Evolutionary conservation across 2,888 invertebrate species (phyloP).

Genomic region (Patella caerulea): DNA sequence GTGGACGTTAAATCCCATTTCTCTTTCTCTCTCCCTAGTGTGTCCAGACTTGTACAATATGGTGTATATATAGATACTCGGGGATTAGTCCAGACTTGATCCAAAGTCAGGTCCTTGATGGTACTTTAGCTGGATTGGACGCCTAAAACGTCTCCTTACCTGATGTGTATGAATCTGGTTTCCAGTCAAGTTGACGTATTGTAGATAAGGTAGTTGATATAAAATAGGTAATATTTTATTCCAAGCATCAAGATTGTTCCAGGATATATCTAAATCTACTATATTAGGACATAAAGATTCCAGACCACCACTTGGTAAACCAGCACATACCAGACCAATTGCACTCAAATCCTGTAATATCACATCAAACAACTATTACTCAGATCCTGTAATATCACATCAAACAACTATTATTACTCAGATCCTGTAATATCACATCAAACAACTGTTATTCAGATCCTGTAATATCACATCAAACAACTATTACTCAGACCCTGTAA

Average conservation of each 20-base stretch:
- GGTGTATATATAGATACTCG: no score
- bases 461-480: no score
- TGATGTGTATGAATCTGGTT: constrained; percentile 77
- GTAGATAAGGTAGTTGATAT: constrained; percentile 77
- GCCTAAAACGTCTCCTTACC: constrained; percentile 34
- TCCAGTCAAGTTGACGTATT: constrained; percentile 77
- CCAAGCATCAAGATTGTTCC: constrained; percentile 84
- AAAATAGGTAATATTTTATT: constrained; percentile 79
- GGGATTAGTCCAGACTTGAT: no score
- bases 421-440: no score
- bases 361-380: neutral
- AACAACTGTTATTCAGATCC: no score
- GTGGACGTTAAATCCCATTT: no score
- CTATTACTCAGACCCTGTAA: no score
- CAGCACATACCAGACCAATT: constrained; percentile 47
- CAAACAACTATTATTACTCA: no score
- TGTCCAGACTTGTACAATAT: no score
- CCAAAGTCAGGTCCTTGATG: no score
- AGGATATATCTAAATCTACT: constrained; percentile 81
- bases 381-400: neutral
- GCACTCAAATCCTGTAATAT: constrained; percentile 49
- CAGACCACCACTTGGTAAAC: constrained; percentile 49
- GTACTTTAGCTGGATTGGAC: no score
- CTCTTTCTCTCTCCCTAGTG: no score
- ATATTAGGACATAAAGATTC: constrained; percentile 76